Evolutionary conservation across 2,888 invertebrate genomes (phyloP).

Genomic region (Nebria salina): DNA sequence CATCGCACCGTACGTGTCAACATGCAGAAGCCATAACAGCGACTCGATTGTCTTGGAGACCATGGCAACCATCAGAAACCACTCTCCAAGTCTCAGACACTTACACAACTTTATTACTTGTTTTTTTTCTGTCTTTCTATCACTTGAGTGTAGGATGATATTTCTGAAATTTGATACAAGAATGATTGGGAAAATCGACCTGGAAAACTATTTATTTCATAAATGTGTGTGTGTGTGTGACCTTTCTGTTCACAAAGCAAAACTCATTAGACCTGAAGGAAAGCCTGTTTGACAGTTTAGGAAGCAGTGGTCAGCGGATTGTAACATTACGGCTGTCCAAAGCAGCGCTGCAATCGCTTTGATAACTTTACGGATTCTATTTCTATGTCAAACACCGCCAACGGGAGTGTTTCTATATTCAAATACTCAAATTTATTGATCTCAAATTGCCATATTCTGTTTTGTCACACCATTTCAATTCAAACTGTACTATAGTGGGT

Average conservation of each 20-base stretch:
- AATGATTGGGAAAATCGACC: not conserved
- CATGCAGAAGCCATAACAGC: constrained; percentile 5
- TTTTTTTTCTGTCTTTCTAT: too few relatives aligned
- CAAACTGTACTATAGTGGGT: too few relatives aligned
- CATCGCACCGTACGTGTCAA: constrained; percentile 11
- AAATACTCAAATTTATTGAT: not conserved
- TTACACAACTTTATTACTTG: too few relatives aligned
- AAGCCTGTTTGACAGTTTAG: not conserved
- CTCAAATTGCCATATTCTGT: not conserved
- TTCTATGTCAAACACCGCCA: not conserved
- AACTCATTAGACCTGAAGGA: not conserved
- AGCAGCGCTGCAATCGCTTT: not conserved
- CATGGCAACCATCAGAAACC: constrained; percentile 5
- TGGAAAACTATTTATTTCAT: not conserved
- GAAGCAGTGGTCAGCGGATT: not conserved
- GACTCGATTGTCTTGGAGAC: constrained; percentile 6
- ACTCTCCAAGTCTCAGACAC: not conserved
- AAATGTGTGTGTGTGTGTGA: too few relatives aligned
- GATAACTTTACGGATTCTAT: not conserved
- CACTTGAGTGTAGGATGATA: too few relatives aligned
- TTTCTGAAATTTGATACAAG: too few relatives aligned
- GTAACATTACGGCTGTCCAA: not conserved
- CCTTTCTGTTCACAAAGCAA: not conserved
- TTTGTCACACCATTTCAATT: not conserved
- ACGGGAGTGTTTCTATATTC: not conserved